phyloP scores from a whole-genome alignment of 2,888 invertebrate species.

The Zhengitettix transpicula region DNA sequence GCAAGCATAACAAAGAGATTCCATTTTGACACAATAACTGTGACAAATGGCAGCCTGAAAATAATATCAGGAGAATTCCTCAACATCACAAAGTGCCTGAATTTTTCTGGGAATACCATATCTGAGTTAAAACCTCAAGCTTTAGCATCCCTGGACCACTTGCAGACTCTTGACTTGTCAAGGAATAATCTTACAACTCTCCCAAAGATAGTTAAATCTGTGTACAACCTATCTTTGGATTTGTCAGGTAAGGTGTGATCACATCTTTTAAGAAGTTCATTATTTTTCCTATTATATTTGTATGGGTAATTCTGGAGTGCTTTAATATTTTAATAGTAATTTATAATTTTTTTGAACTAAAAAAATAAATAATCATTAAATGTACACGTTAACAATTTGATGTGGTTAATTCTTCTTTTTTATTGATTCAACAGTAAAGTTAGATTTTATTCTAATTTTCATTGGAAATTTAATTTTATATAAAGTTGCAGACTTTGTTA shows the following conservation, averaged over 20 bases:
- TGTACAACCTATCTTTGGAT: background rate
- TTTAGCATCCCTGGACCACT: background rate
- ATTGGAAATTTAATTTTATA: no score
- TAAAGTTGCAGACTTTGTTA: no score
- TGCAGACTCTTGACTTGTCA: background rate
- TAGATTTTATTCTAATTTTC: no score
- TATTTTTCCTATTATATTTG: background rate
- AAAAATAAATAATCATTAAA: no score
- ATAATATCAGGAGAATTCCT: background rate
- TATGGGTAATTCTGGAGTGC: no score
- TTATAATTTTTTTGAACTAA: no score
- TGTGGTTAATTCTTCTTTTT: no score
- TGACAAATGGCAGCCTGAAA: background rate
- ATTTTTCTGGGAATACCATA: background rate
- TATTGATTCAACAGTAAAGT: no score
- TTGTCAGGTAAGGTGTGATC: background rate
- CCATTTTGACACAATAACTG: background rate
- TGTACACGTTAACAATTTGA: no score
- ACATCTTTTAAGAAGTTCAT: background rate
- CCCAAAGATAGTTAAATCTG: background rate
- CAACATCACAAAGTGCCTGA: background rate
- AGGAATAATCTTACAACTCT: background rate
- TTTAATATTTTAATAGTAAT: no score
- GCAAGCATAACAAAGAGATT: background rate
- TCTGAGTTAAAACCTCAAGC: background rate